Evolutionary conservation across 2,797 vertebrate genomes (phyloP).

Genomic region (Tapera naevia): DNA sequence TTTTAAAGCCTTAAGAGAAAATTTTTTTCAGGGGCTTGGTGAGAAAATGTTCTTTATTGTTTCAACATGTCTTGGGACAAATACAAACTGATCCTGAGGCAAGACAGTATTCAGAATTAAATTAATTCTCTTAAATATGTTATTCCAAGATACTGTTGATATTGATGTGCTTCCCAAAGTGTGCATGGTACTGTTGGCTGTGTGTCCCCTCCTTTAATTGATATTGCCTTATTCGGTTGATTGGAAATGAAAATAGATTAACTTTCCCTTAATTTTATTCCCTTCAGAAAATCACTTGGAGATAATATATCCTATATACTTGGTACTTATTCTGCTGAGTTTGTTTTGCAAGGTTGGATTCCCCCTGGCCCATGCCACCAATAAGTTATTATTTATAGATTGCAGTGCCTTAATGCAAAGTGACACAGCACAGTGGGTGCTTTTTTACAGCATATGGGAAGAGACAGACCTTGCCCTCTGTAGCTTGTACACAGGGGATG

Average conservation of each 20-base stretch:
- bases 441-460: background rate
- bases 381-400: background rate
- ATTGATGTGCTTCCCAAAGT: background rate
- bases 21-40: conserved; percentile 57
- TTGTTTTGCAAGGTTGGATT: background rate
- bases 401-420: background rate
- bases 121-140: conserved; percentile 54
- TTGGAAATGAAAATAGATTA: background rate
- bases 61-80: conserved; percentile 66
- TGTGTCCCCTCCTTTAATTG: background rate
- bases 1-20: conserved; percentile 56
- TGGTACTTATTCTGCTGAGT: background rate
- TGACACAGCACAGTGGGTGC: background rate
- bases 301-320: background rate
- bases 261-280: conserved; percentile 2
- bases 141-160: conserved; percentile 32
- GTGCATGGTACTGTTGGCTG: background rate
- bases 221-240: background rate
- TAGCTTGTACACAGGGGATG: background rate
- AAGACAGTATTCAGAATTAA: conserved; percentile 50
- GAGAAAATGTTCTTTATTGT: conserved; percentile 65
- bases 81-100: conserved; percentile 59
- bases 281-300: background rate
- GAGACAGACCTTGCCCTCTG: background rate
- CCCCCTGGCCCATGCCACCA: background rate